Evolutionary conservation across 2,888 invertebrate species (phyloP).

Genomic region (Atrina japonica): DNA sequence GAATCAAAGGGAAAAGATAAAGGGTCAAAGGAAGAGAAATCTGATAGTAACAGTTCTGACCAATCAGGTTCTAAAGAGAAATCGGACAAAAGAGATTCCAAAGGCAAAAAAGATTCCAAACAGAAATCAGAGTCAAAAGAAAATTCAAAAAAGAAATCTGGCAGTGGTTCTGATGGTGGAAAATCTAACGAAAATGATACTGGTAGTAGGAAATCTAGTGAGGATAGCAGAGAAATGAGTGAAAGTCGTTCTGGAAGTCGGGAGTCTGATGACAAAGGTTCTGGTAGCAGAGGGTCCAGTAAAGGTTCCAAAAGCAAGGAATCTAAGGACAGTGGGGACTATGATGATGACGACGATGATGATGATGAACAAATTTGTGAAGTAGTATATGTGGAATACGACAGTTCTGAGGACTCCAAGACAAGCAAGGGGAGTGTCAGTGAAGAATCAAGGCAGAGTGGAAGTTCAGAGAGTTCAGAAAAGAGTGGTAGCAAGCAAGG

Average conservation of each 20-base stretch:
- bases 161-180: background rate
- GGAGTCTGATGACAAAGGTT: too few species aligned
- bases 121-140: background rate
- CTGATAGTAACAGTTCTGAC: too few species aligned
- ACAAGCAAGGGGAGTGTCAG: background rate
- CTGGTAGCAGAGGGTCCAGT: background rate
- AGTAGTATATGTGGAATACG: background rate
- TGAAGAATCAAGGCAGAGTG: background rate
- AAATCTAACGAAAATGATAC: background rate
- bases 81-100: too few species aligned
- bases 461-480: background rate
- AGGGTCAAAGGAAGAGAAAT: background rate
- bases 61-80: too few species aligned
- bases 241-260: too few species aligned
- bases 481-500: background rate
- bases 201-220: too few species aligned
- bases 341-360: background rate
- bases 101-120: too few species aligned
- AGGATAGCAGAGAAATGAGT: too few species aligned
- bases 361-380: background rate
- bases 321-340: background rate
- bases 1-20: background rate
- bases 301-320: background rate
- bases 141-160: background rate
- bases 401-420: background rate